Evolutionary conservation across 2,888 invertebrate genomes (phyloP).

Genomic region (Papilio gigon): DNA sequence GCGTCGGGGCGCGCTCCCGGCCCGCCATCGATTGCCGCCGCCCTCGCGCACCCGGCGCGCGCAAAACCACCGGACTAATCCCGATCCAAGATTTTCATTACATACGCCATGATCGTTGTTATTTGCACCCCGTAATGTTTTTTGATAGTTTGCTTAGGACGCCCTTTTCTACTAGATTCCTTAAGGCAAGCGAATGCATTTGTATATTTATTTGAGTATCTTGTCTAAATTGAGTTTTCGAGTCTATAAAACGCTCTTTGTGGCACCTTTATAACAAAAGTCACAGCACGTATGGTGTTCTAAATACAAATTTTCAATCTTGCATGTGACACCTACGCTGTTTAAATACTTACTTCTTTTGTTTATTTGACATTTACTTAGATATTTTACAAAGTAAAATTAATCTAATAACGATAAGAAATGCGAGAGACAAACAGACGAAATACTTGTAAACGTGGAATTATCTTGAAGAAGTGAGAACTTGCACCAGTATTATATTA

Average conservation of each 20-base stretch:
- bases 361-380: not conserved
- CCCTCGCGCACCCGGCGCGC: constrained; percentile 75
- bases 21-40: constrained; percentile 69
- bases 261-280: not conserved
- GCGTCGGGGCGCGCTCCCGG: constrained; percentile 81
- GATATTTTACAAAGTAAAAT: not conserved
- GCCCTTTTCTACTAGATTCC: constrained; percentile 29
- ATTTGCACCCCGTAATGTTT: constrained; percentile 82
- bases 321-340: not conserved
- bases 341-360: not conserved
- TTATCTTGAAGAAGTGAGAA: not conserved
- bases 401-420: not conserved
- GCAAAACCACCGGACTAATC: constrained; percentile 65
- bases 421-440: constrained; percentile 6
- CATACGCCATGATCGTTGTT: constrained; percentile 80
- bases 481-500: not conserved
- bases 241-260: not conserved
- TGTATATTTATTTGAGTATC: not conserved
- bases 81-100: constrained; percentile 81
- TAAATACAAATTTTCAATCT: constrained; percentile 5
- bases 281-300: constrained; percentile 14
- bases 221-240: not conserved
- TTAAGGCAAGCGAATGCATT: constrained; percentile 21
- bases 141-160: constrained; percentile 76
- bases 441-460: not conserved